phyloP scores from a whole-genome alignment of 2,113 vertebrate genomes.

The Rhabdornis inornatus region DNA sequence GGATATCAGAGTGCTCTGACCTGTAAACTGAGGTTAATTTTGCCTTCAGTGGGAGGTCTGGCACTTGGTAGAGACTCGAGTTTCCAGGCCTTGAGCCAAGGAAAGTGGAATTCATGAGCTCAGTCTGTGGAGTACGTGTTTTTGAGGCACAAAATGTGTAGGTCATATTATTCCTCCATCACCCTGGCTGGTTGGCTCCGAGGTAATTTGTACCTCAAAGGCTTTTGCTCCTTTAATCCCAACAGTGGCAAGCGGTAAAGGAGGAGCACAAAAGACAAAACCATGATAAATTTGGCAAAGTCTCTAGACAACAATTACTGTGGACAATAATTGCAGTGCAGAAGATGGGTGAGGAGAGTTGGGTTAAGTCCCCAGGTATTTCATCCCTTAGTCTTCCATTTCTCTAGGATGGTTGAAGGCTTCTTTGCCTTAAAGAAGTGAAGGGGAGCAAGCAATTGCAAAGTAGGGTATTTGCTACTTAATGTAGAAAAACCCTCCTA shows the following conservation, averaged over 20 bases:
- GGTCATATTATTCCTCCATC: not conserved
- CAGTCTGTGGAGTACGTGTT: not conserved
- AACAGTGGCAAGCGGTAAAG: not conserved
- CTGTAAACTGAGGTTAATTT: slow-evolving; percentile 28
- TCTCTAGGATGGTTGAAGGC: not conserved
- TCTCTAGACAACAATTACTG: not conserved
- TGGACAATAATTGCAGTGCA: not conserved
- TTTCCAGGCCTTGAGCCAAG: slow-evolving; percentile 52
- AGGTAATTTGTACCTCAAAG: not conserved
- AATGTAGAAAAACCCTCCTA: not conserved
- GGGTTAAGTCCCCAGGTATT: not conserved
- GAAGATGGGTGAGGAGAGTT: not conserved
- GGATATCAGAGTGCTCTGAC: not conserved
- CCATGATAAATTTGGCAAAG: not conserved
- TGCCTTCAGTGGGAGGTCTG: not conserved
- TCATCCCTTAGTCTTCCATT: not conserved
- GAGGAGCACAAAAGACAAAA: not conserved
- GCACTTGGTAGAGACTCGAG: not conserved
- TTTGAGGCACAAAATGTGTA: not conserved
- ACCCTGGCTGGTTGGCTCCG: not conserved
- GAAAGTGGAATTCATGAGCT: slow-evolving; percentile 35
- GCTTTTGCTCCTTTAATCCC: not conserved
- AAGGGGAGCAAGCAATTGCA: not conserved
- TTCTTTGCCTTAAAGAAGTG: not conserved
- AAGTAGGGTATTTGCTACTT: not conserved